A percentile compares a stretch with the other conserved stretches of the same genome.
phyloP scores from a whole-genome alignment of 2,113 vertebrate species.

The Mustela lutreola region DNA sequence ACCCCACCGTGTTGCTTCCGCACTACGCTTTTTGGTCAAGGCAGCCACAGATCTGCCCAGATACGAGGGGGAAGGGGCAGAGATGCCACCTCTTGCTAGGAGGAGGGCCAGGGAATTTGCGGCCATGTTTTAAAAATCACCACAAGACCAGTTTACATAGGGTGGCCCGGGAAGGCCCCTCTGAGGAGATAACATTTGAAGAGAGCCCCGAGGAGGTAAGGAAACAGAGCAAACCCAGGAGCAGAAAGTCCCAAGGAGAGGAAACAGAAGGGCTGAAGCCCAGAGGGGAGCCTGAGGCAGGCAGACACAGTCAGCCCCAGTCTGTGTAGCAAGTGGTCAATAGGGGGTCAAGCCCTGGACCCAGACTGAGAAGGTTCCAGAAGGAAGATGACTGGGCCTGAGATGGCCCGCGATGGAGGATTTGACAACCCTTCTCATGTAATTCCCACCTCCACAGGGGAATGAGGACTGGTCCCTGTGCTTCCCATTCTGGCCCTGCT shows the following conservation, averaged over 20 bases:
- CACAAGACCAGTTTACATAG: neutral
- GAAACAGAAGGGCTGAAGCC: neutral
- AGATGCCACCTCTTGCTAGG: neutral
- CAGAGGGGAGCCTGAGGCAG: neutral
- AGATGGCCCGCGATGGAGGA: neutral
- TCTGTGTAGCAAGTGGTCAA: fast-evolving
- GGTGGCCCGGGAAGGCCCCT: neutral
- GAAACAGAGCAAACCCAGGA: neutral
- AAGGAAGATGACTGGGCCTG: neutral
- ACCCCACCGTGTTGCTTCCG: neutral
- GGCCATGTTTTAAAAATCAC: neutral
- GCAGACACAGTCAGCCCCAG: neutral
- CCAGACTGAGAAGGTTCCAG: neutral
- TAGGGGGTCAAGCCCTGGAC: neutral
- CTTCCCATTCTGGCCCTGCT: neutral
- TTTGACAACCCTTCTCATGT: neutral
- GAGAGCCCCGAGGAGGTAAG: neutral
- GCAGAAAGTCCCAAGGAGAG: neutral
- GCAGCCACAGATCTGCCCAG: too few species aligned
- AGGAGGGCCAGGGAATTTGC: neutral
- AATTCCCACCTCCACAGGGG: neutral
- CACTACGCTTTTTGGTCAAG: fast-evolving
- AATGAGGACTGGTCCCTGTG: neutral
- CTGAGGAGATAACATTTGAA: neutral
- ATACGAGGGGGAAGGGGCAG: neutral